Evolutionary conservation across 2,797 vertebrate genomes (phyloP), one percentile per base, ranked within the genome.

Genomic region (Sebastolobus altivelis): DNA sequence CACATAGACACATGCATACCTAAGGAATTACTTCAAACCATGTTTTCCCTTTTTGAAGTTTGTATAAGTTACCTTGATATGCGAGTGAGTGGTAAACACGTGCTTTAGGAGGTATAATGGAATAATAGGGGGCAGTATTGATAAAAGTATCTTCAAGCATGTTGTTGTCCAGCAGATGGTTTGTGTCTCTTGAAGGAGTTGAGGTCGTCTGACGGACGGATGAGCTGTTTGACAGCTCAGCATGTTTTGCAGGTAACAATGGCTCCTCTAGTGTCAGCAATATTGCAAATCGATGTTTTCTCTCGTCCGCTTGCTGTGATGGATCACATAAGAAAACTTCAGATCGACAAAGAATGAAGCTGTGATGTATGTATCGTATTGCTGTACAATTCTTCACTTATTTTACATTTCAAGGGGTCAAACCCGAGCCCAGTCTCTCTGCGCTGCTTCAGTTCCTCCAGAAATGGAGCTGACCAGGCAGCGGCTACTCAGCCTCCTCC

Each of bases 221-320:
- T 14, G 22, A 83, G 75, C 60, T 40, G 55, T 79, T 68, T 66
- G 29, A 79, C 72, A 83, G 77, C 79, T 92, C 79, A 88, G 82
- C 75, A 72, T 58, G 68, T 84, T 85, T 80, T 0, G 31, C 25
- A 72, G 37, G 43, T 43, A 62, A 69, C 18, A 18, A 46, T 54
- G 46, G 27, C 46, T 71, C 55, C 38, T 37, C 7, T 3, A 0
- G 25, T 52, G 56, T 89, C 87, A 86, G 81, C 81, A 84, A 84
- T 85, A 85, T 80, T 73, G 82, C 75, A 83, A 91, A 92, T 90
- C 85, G 0, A 91, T 88, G 66, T 22, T 20, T 72, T 75, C 16
- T 66, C 11, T 60, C 1, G 2, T 68, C 31, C 0, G 5, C 27
- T 31, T 8, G 43, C 69, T 56, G 35, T 87, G 88, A 88, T 72